Conservation (phyloP, 2,113 vertebrate species). For the Labrus mixtus region DNA sequence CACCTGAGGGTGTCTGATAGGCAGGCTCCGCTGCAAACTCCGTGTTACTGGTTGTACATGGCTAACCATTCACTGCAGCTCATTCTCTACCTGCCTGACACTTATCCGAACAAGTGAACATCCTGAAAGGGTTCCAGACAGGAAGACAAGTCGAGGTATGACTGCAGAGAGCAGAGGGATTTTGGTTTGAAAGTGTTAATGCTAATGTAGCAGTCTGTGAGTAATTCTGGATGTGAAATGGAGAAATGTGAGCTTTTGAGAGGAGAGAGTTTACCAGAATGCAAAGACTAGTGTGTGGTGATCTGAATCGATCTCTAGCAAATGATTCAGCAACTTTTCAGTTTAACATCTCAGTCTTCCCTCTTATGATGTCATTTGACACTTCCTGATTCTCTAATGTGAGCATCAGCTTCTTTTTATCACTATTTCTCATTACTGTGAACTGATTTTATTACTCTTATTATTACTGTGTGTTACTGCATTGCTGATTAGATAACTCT, state of each 20-base stretch:
- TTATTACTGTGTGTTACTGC: no score
- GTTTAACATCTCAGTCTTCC: no score
- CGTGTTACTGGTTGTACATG: conserved; percentile 34
- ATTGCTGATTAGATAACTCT: no score
- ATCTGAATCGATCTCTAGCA: no score
- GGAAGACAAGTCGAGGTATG: conserved; percentile 9
- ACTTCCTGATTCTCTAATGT: no score
- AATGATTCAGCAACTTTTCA: no score
- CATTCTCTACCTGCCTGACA: conserved; percentile 22
- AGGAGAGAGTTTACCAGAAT: neutral
- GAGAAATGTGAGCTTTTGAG: conserved; percentile 9
- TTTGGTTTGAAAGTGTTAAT: conserved; percentile 35
- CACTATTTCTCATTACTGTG: no score
- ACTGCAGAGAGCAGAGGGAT: conserved; percentile 10
- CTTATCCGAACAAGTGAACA: conserved; percentile 26
- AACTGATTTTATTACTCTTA: no score
- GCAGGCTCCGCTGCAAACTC: conserved; percentile 37
- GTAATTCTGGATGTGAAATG: conserved; percentile 8
- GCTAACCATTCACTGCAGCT: conserved; percentile 22
- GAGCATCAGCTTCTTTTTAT: no score
- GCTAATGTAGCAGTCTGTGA: neutral
- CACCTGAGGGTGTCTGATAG: conserved; percentile 56
- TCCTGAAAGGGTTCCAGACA: conserved; percentile 23
- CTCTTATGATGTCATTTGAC: no score
- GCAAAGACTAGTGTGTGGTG: no score